Base-by-base conservation (phyloP, 2,888 invertebrate species). In the Dione vanillae region DNA sequence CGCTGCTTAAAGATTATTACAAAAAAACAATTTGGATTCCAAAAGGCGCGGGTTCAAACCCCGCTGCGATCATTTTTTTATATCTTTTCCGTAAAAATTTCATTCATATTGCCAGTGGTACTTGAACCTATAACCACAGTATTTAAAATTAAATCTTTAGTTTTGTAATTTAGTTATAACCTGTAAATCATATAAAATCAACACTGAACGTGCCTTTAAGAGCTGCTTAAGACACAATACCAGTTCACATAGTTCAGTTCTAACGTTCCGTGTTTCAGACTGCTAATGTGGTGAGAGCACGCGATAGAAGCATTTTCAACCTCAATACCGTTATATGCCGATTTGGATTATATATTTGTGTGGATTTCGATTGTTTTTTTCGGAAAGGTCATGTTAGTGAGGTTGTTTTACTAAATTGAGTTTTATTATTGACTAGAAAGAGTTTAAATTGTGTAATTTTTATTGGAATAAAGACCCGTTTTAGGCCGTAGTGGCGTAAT, bases 241-340 rank as follows among this genome's bases (percentile, higher is more conserved):
- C 45, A 41, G 43, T 47, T 51, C 61, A n/a, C 56, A 37, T 62
- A 49, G 37, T 47, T 68, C 56, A 20, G 35, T 16, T 56, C 3
- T 16, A 54, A 16, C 54, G 12, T 54, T 35, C 54, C 54, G 54
- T 40, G 56, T 37, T 56, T 3, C 16, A 5, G 7, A 11, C 49
- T 58, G 56, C 65, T 69, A 71, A 79, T 77, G 79, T 75, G 70
- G 64, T 59, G 20, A 14, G 37, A 74, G 66, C 79, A 79, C 79
- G 79, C 79, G 75, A 79, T 75, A 62, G 62, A n/a, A 70, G 76
- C 78, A 79, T 79, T 79, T 77, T 76, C 79, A 74, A 78, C 76
- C 76, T 76, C 74, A 52, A 69, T 72, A 71, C 75, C 59, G 69
- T 78, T 75, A 77, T 74, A 71, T 74, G 66, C 71, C 76, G 74